Evolutionary conservation across 2,888 invertebrate species (phyloP).

Genomic region (Drosophila multiciliata): DNA sequence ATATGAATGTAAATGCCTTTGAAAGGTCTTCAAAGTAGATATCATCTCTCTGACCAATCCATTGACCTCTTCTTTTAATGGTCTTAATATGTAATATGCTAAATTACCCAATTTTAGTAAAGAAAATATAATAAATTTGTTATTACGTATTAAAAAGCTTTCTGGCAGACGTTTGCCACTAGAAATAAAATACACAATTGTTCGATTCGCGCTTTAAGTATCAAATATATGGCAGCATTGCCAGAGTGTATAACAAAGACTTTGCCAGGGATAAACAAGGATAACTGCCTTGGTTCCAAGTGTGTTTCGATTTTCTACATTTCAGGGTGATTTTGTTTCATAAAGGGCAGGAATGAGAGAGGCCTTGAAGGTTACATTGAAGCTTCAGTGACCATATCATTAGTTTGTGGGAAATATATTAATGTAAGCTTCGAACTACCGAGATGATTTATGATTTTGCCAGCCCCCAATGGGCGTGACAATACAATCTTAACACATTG

Average conservation of each 20-base stretch:
- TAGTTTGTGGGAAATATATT: background rate
- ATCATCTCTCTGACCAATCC: background rate
- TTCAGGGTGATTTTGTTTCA: background rate
- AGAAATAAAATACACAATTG: background rate
- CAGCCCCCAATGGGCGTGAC: background rate
- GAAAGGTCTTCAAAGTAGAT: background rate
- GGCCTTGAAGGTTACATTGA: background rate
- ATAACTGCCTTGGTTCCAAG: too few relatives aligned
- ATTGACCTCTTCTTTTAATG: background rate
- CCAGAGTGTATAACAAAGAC: background rate
- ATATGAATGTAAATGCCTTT: background rate
- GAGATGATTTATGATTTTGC: background rate
- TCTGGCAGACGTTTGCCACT: too few relatives aligned
- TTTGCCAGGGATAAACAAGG: background rate
- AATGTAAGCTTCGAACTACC: background rate
- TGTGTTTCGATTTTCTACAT: too few relatives aligned
- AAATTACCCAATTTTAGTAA: background rate
- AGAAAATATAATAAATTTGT: too few relatives aligned
- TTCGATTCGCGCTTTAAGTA: background rate
- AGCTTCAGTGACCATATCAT: background rate
- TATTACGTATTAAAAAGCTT: too few relatives aligned
- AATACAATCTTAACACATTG: background rate
- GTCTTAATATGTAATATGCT: background rate
- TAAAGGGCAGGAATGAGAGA: background rate
- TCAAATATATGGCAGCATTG: background rate